These are phyloP conservation scores for Eurytoma californica DNA, from an alignment of 2,888 invertebrate genomes.

Conservation along the genomic window DNA sequence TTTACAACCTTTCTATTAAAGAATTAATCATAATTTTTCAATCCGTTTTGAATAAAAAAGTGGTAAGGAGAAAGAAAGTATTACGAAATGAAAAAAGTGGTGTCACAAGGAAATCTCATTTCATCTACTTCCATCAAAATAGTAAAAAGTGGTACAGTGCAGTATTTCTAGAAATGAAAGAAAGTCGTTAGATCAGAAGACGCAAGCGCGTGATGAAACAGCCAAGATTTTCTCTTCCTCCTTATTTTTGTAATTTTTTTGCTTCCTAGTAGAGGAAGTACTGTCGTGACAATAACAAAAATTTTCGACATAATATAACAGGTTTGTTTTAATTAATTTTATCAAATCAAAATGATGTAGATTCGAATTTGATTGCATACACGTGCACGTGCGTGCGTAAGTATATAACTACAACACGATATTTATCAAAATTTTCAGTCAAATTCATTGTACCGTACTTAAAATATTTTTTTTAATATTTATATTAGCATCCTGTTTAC, in stretches of 20 bases:
- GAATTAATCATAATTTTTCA: slow-evolving; percentile 27
- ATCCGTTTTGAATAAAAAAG: background rate
- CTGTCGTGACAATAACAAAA: too few species aligned
- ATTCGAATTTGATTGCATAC: too few species aligned
- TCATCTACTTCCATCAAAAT: slow-evolving; percentile 18
- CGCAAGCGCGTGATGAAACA: background rate
- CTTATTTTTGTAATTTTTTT: slow-evolving; percentile 14
- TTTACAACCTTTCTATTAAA: background rate
- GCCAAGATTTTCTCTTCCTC: slow-evolving; percentile 19
- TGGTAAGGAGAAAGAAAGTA: slow-evolving; percentile 6
- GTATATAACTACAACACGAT: too few species aligned
- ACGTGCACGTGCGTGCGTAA: too few species aligned
- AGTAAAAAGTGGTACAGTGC: background rate
- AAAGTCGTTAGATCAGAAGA: slow-evolving; percentile 2
- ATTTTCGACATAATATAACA: too few species aligned
- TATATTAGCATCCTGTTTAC: too few species aligned
- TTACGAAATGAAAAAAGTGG: background rate
- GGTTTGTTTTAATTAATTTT: too few species aligned
- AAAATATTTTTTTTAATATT: too few species aligned
- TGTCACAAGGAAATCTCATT: slow-evolving; percentile 3
- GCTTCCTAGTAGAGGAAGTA: background rate
- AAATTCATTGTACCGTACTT: too few species aligned
- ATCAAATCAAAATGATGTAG: too few species aligned
- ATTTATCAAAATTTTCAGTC: too few species aligned
- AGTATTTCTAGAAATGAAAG: background rate